Evolutionary conservation across 2,113 vertebrate species (phyloP).

Genomic region (Zosterops hypoxanthus): DNA sequence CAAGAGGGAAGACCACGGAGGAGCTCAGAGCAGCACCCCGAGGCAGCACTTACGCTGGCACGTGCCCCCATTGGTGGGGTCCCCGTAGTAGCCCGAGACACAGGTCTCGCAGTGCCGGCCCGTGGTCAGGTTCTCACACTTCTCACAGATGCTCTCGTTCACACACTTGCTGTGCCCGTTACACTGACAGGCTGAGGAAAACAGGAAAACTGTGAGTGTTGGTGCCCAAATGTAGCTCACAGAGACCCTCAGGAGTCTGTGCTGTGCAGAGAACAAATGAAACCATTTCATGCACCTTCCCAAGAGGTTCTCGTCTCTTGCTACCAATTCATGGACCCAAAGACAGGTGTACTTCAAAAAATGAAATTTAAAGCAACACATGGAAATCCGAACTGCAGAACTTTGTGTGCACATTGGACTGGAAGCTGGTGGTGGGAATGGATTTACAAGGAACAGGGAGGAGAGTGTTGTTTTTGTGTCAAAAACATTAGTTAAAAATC

Average conservation of each 20-base stretch:
- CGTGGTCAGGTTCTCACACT: conserved; percentile 93
- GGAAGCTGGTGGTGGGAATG: neutral
- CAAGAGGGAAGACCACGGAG: accelerated
- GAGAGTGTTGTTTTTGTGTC: neutral
- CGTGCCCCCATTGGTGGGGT: conserved; percentile 94
- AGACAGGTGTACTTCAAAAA: neutral
- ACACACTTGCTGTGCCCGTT: conserved; percentile 96
- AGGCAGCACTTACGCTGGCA: conserved; percentile 90
- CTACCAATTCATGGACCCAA: accelerated
- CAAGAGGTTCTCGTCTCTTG: neutral
- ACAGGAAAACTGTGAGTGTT: neutral
- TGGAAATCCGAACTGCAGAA: neutral
- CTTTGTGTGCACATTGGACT: neutral
- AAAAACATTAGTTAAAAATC: neutral
- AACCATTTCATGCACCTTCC: neutral
- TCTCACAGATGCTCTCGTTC: conserved; percentile 94
- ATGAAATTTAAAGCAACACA: neutral
- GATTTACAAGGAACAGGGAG: neutral
- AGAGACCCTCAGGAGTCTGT: accelerated
- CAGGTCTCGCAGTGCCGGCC: conserved; percentile 95
- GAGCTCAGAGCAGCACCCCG: accelerated
- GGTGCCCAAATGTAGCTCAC: accelerated
- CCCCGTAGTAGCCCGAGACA: conserved; percentile 93
- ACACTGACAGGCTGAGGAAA: conserved; percentile 90
- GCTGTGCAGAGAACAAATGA: neutral